Base-by-base conservation (phyloP, 30 jellyfish, hydroid and myxozoan genomes). In the Chrysaora quinquecirrha region DNA sequence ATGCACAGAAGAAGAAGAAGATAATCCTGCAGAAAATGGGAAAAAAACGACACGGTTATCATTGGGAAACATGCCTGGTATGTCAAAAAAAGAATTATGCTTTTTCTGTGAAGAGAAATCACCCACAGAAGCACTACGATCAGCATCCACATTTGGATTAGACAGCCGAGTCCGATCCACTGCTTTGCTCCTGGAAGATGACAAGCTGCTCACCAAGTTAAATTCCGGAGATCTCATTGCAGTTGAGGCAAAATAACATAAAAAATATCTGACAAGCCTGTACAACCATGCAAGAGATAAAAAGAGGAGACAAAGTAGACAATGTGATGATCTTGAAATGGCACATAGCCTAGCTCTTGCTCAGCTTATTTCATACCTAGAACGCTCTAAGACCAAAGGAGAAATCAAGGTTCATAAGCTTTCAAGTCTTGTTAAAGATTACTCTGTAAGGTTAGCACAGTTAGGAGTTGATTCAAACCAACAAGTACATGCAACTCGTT, bases 261-360 rank as follows among this genome's bases (percentile, higher is more conserved):
- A 16, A 38, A 75, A 20, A 48, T 75, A 79, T 31, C 31, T 75
- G 38, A 56, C 61, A 30, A 54, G 61, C 29, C 35, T 75, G 79
- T 75, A 75, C 32, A 75, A 49, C 32, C 63, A 24, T 16, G 86
- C 86, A 22, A 22, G 79, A 38, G 75, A 34, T 16, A 27, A 48
- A 30, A 75, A 0, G 25, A 50, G 64, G 63, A 75, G 65, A 75
- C 23, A 50, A 54, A 32, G 49, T 27, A 54, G 65, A 32, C 49
- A 20, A 38, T 43, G 38, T 34, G 75, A 75, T 25, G 46, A 75
- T 48, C 60, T 47, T 21, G 30, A 30, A 30, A 65, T 65, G 54
- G 78, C 78, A 65, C 31, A 65, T 65, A 65, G 78, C 54, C 27
- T 65, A 48, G 86, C 86, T 30, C 65, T 75, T 54, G 88, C 88